Conservation (phyloP, 37 sponge, comb jelly and placozoan species). For the Axinella damicornis region DNA sequence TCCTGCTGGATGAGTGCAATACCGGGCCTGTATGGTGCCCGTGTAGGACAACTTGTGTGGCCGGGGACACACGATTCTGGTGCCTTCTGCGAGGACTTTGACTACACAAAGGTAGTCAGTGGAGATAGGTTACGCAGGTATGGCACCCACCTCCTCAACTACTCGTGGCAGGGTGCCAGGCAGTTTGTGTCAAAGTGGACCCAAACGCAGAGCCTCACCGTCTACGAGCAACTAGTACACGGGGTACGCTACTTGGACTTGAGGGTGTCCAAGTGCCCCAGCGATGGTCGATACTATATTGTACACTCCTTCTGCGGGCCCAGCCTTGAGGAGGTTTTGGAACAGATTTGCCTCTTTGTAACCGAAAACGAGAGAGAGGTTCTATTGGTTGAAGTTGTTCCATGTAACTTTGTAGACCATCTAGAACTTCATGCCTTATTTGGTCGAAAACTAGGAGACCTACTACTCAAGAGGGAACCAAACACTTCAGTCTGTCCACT, state of each 20-base stretch:
- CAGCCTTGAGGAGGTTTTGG: neutral
- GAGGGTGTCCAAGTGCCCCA: constrained; percentile 18
- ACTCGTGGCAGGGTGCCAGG: neutral
- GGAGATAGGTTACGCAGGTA: neutral
- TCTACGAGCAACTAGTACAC: constrained; percentile 16
- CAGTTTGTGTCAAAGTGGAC: constrained; percentile 2
- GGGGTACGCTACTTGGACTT: constrained; percentile 17
- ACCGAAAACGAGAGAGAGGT: neutral
- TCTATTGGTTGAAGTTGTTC: constrained; percentile 18
- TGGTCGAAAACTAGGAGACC: neutral
- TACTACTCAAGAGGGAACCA: constrained; percentile 12
- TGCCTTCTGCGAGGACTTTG: constrained; percentile 18
- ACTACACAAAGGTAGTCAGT: constrained; percentile 8
- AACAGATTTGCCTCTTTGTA: neutral
- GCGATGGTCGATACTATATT: constrained; percentile 10
- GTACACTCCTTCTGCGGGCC: constrained; percentile 39
- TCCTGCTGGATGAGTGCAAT: constrained; percentile 4
- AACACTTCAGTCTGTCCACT: neutral
- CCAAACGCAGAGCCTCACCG: neutral
- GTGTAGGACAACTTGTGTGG: constrained; percentile 9
- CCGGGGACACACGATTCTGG: constrained; percentile 33
- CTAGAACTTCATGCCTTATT: neutral
- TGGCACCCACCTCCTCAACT: constrained; percentile 18
- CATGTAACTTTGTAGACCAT: constrained; percentile 10
- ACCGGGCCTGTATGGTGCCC: neutral